A percentile compares a stretch with the other conserved stretches of the same genome.
These are phyloP conservation scores for Pardosa pseudoannulata DNA, from an alignment of 2,888 invertebrate species.

Conservation along the genomic window DNA sequence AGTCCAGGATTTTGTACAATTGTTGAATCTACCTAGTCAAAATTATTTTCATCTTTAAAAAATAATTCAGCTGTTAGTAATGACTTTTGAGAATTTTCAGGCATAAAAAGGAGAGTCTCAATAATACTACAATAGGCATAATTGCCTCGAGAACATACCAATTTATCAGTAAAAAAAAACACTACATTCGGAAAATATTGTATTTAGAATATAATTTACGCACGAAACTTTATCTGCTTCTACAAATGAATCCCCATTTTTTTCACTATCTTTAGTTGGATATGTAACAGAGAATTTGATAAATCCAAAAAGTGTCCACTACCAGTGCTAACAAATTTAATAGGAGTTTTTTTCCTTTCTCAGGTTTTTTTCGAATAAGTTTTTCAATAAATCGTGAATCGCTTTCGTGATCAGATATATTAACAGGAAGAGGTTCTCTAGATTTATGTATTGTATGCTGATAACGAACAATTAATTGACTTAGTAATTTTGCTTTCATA, in stretches of 20 bases:
- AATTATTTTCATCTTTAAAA: background rate
- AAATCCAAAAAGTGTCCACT: constrained; percentile 33
- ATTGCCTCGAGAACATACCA: background rate
- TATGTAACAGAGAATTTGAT: constrained; percentile 2
- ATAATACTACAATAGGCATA: background rate
- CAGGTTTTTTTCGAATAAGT: no score
- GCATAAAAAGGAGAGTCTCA: background rate
- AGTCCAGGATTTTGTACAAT: background rate
- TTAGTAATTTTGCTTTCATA: no score
- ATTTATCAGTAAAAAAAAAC: background rate
- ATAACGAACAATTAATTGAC: no score
- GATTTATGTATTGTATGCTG: no score
- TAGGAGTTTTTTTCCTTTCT: constrained; percentile 24
- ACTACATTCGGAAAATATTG: background rate
- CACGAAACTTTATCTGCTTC: background rate
- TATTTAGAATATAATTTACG: background rate
- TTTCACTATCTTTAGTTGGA: background rate
- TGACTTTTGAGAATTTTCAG: background rate
- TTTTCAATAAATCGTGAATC: no score
- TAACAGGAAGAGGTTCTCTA: no score
- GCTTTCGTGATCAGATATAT: no score
- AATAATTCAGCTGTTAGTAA: background rate
- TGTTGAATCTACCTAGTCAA: background rate
- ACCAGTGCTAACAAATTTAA: constrained; percentile 16
- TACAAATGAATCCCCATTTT: no score